Percentiles rank a stretch among this genome's conserved stretches.
These are phyloP conservation scores for Netelia fuscicornis DNA, from an alignment of 2,888 invertebrate species.

Conservation along the genomic window DNA sequence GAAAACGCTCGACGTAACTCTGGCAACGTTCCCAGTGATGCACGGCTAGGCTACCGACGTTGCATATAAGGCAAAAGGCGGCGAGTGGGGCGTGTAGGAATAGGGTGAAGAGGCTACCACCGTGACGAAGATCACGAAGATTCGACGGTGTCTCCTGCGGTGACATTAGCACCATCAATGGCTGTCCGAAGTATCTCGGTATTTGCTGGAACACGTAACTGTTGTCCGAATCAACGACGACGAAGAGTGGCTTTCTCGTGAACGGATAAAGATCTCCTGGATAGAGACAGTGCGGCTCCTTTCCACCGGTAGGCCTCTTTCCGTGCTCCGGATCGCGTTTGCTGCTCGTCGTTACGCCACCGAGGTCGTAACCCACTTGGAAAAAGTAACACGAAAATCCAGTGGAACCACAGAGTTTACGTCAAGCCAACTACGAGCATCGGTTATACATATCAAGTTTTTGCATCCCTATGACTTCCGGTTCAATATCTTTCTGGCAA, in stretches of 20 bases:
- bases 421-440: conserved; percentile 46
- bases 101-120: conserved; percentile 97
- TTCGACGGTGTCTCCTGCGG: conserved; percentile 95
- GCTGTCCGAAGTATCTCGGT: conserved; percentile 96
- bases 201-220: conserved; percentile 96
- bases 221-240: conserved; percentile 98
- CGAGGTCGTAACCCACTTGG: conserved; percentile 94
- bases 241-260: conserved; percentile 96
- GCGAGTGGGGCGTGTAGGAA: conserved; percentile 98
- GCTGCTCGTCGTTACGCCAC: conserved; percentile 95
- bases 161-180: conserved; percentile 96
- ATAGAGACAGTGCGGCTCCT: conserved; percentile 93
- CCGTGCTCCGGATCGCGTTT: conserved; percentile 90
- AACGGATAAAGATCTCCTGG: conserved; percentile 97
- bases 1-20: conserved; percentile 94
- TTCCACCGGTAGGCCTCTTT: conserved; percentile 85
- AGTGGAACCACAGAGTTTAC: conserved; percentile 67
- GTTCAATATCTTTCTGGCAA: not conserved
- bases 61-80: conserved; percentile 96
- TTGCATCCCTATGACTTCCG: conserved; percentile 17
- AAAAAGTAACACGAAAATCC: conserved; percentile 75
- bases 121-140: conserved; percentile 92
- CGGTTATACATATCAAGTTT: not conserved
- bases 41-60: conserved; percentile 93
- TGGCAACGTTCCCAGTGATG: conserved; percentile 97